Base-by-base conservation (phyloP, 2,888 invertebrate genomes). In the Acanthosepion esculentum region DNA sequence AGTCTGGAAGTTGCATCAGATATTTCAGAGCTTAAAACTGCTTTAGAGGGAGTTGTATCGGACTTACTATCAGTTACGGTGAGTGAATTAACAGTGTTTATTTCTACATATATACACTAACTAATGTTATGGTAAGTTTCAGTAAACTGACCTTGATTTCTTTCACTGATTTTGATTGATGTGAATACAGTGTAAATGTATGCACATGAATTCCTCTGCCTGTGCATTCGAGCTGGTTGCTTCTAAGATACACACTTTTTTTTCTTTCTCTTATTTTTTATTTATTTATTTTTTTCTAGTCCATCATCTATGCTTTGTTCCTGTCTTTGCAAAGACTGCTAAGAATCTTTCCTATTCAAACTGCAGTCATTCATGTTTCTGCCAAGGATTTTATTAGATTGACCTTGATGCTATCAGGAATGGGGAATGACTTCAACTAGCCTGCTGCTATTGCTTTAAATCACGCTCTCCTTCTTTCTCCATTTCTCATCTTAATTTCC, bases 1-100 rank as follows among this genome's bases (percentile, higher is more conserved):
- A 93, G 93, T 93, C 93, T 93, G 48, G 50, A 53, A 93, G 93
- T 53, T 93, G 93, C 53, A 48, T 48, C 93, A 93, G 53, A 93
- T 50, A 93, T 93, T 93, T 93, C 93, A n/a, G 93, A 93, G 93
- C 93, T 93, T 93, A 93, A 93, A 93, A 93, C 93, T 93, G 93
- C 93, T 93, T 93, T 93, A 93, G 93, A 53, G 48, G 53, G 93
- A 53, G 50, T 93, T n/a, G 29, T 93, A 53, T 48, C 93, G 93
- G 93, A 93, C 53, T 93, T 93, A 93, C 93, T 50, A 53, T 53
- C 48, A 18, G 50, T 53, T 93, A 93, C 93, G 93, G 93, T 93
- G 26, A 93, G 93, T 93, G n/a, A 10, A 18, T 93, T 92, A n/a
- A 0, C n/a, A n/a, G 33, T 15, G 78, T 15, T n/a, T 78, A 15